These are phyloP conservation scores for Tachina grossa DNA, from an alignment of 2,888 invertebrate species.

Conservation along the genomic window DNA sequence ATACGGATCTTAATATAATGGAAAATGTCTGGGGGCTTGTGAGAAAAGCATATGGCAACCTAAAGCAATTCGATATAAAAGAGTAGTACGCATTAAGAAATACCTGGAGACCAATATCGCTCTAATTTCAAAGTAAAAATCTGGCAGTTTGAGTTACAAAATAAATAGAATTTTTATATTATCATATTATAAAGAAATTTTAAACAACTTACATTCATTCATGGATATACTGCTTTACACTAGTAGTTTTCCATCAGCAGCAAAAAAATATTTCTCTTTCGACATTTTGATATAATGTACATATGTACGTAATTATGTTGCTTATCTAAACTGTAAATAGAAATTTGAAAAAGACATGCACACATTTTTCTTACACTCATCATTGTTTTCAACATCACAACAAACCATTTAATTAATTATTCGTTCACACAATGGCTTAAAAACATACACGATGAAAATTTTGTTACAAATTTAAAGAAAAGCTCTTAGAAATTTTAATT, in stretches of 20 bases:
- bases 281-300: constrained; percentile 54
- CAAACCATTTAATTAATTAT: constrained; percentile 40
- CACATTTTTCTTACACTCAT: constrained; percentile 43
- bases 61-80: no score
- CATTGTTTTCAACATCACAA: constrained; percentile 41
- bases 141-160: constrained; percentile 22
- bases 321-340: constrained; percentile 67
- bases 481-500: constrained; percentile 9
- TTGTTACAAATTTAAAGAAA: constrained; percentile 41
- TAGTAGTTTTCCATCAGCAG: constrained; percentile 50
- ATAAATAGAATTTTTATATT: constrained; percentile 45
- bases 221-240: constrained; percentile 45
- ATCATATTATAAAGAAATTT: constrained; percentile 17
- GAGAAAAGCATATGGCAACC: no score
- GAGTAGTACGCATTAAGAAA: no score
- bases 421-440: constrained; percentile 48
- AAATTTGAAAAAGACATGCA: constrained; percentile 64
- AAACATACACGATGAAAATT: constrained; percentile 53
- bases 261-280: constrained; percentile 65
- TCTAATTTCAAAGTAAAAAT: no score
- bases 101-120: no score
- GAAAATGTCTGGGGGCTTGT: no score
- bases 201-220: constrained; percentile 66
- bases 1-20: no score
- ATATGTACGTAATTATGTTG: constrained; percentile 13